phyloP scores from a whole-genome alignment of 2,797 vertebrate species.

The Gadopsis marmoratus region DNA sequence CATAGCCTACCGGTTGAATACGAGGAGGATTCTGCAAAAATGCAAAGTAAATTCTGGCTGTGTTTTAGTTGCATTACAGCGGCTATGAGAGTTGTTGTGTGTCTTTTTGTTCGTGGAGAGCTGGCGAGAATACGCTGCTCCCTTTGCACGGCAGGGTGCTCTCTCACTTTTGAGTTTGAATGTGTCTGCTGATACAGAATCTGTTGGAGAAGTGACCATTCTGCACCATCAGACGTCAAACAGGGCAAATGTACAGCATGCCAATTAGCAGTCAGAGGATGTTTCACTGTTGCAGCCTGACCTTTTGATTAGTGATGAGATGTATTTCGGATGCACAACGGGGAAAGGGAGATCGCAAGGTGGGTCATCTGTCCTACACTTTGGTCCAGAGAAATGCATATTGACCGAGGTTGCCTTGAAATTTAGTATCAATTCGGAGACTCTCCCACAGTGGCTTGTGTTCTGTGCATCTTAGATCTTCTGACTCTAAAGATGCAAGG shows the following conservation, averaged over 20 bases:
- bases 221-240: background rate
- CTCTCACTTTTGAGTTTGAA: background rate
- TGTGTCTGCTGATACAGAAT: background rate
- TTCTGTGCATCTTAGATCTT: background rate
- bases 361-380: background rate
- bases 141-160: background rate
- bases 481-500: background rate
- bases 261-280: conserved; percentile 34
- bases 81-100: background rate
- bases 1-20: background rate
- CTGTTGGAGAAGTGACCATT: background rate
- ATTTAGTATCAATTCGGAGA: background rate
- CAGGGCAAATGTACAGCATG: background rate
- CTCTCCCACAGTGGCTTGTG: background rate
- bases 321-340: conserved; percentile 20
- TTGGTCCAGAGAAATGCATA: background rate
- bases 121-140: background rate
- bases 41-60: background rate
- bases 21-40: background rate
- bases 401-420: background rate
- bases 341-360: background rate
- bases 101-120: background rate
- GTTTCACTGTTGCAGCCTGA: conserved; percentile 33
- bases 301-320: conserved; percentile 59
- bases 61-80: background rate